Conservation (phyloP, 2,797 vertebrate species). For the Bradypus variegatus region DNA sequence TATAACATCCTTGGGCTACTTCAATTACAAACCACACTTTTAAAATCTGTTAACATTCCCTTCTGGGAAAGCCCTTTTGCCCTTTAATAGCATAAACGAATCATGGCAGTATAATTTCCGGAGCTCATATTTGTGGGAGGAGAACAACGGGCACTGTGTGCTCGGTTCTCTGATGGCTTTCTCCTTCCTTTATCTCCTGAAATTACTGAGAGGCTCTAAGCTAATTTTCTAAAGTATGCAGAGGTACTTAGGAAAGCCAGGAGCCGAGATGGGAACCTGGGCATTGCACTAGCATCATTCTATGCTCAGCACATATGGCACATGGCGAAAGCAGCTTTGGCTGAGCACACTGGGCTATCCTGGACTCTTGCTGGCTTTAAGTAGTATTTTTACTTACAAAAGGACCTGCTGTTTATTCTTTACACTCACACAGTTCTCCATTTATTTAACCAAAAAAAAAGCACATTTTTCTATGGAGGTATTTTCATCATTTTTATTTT, state of each 20-base stretch:
- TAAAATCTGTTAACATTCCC: constrained; percentile 50
- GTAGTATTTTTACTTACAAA: constrained; percentile 43
- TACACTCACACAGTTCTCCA: constrained; percentile 10
- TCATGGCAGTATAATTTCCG: constrained; percentile 41
- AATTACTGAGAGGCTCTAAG: constrained; percentile 27
- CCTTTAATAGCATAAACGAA: constrained; percentile 51
- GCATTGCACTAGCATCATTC: constrained; percentile 54
- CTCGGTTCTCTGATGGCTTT: constrained; percentile 25
- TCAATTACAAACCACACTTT: constrained; percentile 49
- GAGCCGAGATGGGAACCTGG: constrained; percentile 32
- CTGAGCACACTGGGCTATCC: constrained; percentile 45
- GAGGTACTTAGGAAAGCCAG: constrained; percentile 26
- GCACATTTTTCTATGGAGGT: not conserved
- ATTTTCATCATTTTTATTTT: constrained; percentile 26
- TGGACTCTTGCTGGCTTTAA: constrained; percentile 39
- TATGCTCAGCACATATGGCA: constrained; percentile 16
- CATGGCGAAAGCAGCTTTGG: constrained; percentile 10
- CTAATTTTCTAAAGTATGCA: constrained; percentile 54
- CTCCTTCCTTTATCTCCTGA: constrained; percentile 39
- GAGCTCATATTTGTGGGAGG: constrained; percentile 37
- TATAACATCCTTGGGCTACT: constrained; percentile 20
- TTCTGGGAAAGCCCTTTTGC: constrained; percentile 49
- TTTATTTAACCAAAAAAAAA: not conserved
- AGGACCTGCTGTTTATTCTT: constrained; percentile 40
- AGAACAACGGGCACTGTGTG: not conserved